Evolutionary conservation across 2,797 vertebrate species (phyloP).

Genomic region (Pseudocheirus occidentalis): DNA sequence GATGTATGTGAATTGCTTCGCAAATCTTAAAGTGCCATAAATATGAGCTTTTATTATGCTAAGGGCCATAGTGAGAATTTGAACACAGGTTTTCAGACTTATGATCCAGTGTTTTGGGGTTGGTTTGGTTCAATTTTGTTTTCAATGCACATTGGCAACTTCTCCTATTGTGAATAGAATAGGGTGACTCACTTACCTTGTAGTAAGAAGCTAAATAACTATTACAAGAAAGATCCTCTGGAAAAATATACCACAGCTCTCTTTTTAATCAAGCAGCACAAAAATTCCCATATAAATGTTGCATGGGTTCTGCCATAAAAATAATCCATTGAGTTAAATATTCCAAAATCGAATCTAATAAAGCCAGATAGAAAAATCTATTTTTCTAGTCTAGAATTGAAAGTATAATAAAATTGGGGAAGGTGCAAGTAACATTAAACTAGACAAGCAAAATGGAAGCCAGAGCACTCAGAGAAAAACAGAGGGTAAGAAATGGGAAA

Average conservation of each 20-base stretch:
- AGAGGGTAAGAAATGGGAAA: slow-evolving; percentile 77
- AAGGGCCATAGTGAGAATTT: neutral
- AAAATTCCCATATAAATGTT: slow-evolving; percentile 73
- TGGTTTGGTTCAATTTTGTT: neutral
- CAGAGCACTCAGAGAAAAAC: slow-evolving; percentile 75
- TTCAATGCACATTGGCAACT: neutral
- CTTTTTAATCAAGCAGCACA: slow-evolving; percentile 73
- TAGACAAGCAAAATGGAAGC: slow-evolving; percentile 77
- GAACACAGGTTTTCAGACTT: neutral
- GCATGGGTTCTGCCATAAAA: slow-evolving; percentile 73
- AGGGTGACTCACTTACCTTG: slow-evolving; percentile 25
- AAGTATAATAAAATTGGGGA: slow-evolving; percentile 81
- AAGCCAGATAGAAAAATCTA: slow-evolving; percentile 82
- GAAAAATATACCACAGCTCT: slow-evolving; percentile 38
- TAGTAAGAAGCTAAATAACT: slow-evolving; percentile 41
- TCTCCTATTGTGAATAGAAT: neutral
- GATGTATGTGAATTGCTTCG: neutral
- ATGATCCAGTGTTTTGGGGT: neutral
- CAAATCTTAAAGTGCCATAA: neutral
- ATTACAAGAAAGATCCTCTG: slow-evolving; percentile 58
- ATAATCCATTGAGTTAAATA: slow-evolving; percentile 80
- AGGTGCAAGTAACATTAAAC: slow-evolving; percentile 78
- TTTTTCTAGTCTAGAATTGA: slow-evolving; percentile 80
- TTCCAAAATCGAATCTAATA: slow-evolving; percentile 86
- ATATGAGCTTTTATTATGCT: neutral